A percentile compares a stretch with the other conserved stretches of the same genome.
Evolutionary conservation across 2,113 vertebrate species (phyloP).

Genomic region (Arvicanthis niloticus): DNA sequence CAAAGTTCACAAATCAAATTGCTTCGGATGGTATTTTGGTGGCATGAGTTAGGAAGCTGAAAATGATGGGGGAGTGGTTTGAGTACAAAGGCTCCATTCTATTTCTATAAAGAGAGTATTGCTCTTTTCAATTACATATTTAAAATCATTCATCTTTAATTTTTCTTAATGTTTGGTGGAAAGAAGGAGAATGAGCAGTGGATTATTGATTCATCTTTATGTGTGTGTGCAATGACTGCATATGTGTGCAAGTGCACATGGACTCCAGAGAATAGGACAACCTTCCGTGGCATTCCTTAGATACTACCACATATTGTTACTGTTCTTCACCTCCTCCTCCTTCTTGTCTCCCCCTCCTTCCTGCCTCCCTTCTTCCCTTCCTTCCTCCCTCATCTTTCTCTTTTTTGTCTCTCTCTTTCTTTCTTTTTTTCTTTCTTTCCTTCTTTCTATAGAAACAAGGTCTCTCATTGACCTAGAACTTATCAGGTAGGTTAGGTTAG

Average conservation of each 20-base stretch:
- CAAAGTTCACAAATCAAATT: slow-evolving; percentile 75
- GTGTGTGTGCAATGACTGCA: no score
- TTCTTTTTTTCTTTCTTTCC: neutral
- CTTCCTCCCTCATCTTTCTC: no score
- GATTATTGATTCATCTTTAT: neutral
- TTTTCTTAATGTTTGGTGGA: slow-evolving; percentile 57
- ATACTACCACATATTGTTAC: neutral
- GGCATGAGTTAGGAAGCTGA: slow-evolving; percentile 40
- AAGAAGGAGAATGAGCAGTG: neutral
- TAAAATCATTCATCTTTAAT: slow-evolving; percentile 72
- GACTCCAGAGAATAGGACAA: neutral
- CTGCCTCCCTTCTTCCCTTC: neutral
- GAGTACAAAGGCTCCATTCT: slow-evolving; percentile 11
- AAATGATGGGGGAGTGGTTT: neutral
- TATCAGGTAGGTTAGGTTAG: neutral
- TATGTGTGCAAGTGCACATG: neutral
- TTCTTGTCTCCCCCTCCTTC: neutral
- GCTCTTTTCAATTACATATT: slow-evolving; percentile 59
- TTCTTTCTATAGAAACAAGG: neutral
- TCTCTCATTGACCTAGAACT: neutral
- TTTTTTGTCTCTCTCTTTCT: fast-evolving
- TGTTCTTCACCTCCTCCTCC: neutral
- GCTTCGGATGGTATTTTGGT: slow-evolving; percentile 73
- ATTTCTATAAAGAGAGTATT: slow-evolving; percentile 69
- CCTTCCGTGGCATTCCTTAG: neutral